Evolutionary conservation across 2,797 vertebrate species (phyloP).

Genomic region (Cichlasoma orientale): DNA sequence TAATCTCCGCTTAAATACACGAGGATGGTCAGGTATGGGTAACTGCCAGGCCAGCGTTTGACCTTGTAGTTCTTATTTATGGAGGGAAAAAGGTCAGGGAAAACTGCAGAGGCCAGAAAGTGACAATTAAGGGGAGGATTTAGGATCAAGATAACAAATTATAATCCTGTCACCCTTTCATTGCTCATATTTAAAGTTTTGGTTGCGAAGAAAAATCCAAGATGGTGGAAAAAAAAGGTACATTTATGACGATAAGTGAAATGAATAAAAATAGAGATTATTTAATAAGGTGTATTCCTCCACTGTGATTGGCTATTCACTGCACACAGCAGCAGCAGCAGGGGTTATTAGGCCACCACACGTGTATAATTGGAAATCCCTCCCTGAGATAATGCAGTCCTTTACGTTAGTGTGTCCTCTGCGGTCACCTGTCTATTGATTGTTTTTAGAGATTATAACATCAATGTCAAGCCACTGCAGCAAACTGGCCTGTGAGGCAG

Average conservation of each 20-base stretch:
- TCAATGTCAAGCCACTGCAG: constrained; percentile 66
- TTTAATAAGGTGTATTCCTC: not conserved
- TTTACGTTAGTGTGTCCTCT: constrained; percentile 58
- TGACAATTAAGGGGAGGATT: not conserved
- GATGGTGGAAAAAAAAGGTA: not conserved
- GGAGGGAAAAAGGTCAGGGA: not conserved
- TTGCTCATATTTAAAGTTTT: not conserved
- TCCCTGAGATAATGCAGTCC: constrained; percentile 68
- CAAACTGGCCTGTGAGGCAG: constrained; percentile 34
- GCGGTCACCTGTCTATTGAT: constrained; percentile 74
- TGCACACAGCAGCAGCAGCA: constrained; percentile 26
- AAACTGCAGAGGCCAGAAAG: not conserved
- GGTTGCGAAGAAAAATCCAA: not conserved
- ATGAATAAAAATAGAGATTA: not conserved
- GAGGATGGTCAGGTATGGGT: constrained; percentile 4
- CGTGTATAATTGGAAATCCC: constrained; percentile 70
- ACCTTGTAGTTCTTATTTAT: constrained; percentile 10
- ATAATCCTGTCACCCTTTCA: not conserved
- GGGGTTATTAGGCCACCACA: constrained; percentile 57
- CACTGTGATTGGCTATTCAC: constrained; percentile 53
- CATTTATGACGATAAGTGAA: not conserved
- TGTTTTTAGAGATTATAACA: constrained; percentile 73
- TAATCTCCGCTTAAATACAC: constrained; percentile 11
- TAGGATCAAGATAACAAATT: not conserved
- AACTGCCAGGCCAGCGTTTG: constrained; percentile 9